Evolutionary conservation across 2,888 invertebrate genomes (phyloP).

Genomic region (Halocaridina rubra): DNA sequence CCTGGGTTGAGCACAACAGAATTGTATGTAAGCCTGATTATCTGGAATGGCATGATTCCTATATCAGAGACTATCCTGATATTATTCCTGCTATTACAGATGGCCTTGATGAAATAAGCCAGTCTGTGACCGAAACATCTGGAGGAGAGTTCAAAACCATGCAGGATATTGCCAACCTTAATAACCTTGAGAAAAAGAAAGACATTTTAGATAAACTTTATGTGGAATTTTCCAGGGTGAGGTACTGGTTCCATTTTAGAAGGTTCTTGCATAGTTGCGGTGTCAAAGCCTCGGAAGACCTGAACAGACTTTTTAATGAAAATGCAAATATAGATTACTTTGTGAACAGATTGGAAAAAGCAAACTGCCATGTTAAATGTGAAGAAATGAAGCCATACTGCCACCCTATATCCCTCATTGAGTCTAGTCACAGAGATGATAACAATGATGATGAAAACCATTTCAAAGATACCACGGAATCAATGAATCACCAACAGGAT

Average conservation of each 20-base stretch:
- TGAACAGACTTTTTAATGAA: background rate
- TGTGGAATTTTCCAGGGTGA: background rate
- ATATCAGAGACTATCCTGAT: conserved; percentile 30
- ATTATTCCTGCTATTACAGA: conserved; percentile 22
- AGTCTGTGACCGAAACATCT: background rate
- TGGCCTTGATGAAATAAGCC: background rate
- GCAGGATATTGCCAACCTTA: background rate
- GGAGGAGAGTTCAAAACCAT: background rate
- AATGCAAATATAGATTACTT: too few species aligned
- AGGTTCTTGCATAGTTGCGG: conserved; percentile 1
- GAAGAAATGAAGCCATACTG: too few species aligned
- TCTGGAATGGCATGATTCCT: conserved; percentile 36
- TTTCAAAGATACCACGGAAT: too few species aligned
- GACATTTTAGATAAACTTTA: conserved; percentile 22
- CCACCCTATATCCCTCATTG: too few species aligned
- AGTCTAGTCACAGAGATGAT: too few species aligned
- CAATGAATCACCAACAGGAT: too few species aligned
- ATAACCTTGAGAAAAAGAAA: background rate
- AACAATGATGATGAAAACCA: too few species aligned
- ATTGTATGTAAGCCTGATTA: conserved; percentile 1
- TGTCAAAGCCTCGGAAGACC: background rate
- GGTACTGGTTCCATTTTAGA: conserved; percentile 41
- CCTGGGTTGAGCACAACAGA: conserved; percentile 38
- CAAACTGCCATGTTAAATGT: too few species aligned
- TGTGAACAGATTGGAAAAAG: too few species aligned